Conservation (phyloP, 2,888 invertebrate genomes). For the Dolichopus griseipennis region DNA sequence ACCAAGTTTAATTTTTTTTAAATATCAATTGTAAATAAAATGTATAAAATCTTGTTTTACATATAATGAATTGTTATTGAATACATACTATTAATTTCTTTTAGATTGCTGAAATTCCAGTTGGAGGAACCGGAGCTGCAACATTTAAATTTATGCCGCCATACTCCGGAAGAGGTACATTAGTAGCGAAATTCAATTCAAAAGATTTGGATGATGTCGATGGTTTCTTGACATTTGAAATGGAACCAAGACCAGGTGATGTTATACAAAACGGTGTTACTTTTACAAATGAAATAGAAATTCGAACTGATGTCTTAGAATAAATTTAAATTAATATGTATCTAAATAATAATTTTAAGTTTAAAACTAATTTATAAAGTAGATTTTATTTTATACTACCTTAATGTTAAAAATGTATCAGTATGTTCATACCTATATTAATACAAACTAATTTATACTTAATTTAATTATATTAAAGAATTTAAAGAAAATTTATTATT, state of each 20-base stretch:
- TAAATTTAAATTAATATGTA: conserved; percentile 22
- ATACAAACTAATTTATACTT: too few relatives aligned
- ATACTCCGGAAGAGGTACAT: conserved; percentile 68
- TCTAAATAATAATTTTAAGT: too few relatives aligned
- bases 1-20: too few relatives aligned
- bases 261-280: conserved; percentile 32
- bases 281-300: conserved; percentile 32
- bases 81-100: conserved; percentile 10
- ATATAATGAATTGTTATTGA: too few relatives aligned
- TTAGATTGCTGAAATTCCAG: conserved; percentile 43
- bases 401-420: too few relatives aligned
- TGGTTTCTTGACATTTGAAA: conserved; percentile 71
- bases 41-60: background rate
- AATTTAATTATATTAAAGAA: too few relatives aligned
- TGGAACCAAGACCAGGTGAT: conserved; percentile 45
- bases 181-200: conserved; percentile 79
- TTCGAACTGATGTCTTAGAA: conserved; percentile 37
- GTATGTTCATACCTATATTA: too few relatives aligned
- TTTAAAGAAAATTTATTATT: too few relatives aligned
- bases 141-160: conserved; percentile 70
- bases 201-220: conserved; percentile 85
- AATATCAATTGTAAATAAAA: too few relatives aligned
- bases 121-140: conserved; percentile 62
- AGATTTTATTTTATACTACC: too few relatives aligned
- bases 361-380: too few relatives aligned